phyloP scores from a whole-genome alignment of 2,888 invertebrate genomes.

The Cistogaster globosa region DNA sequence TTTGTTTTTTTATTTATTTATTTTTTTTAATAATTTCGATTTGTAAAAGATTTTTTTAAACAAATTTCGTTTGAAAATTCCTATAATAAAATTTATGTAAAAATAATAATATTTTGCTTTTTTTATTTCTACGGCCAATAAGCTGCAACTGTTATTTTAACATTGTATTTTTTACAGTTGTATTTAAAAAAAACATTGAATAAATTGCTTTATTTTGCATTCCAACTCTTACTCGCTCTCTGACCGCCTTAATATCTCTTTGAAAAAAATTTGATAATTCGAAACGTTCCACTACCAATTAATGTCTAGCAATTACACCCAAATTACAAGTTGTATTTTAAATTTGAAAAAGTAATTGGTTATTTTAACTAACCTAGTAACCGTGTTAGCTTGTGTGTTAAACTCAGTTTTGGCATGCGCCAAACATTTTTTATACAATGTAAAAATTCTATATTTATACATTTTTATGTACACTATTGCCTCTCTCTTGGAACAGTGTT shows the following conservation, averaged over 20 bases:
- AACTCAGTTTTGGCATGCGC: conserved; percentile 46
- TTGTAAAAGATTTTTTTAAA: too few relatives aligned
- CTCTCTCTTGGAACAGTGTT: too few relatives aligned
- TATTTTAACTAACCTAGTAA: neutral
- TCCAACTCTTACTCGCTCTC: neutral
- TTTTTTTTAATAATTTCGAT: too few relatives aligned
- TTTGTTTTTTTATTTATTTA: too few relatives aligned
- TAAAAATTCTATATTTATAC: conserved; percentile 3
- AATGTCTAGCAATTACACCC: too few relatives aligned
- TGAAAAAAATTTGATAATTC: neutral
- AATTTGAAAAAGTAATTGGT: neutral
- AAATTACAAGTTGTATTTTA: neutral
- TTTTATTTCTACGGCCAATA: too few relatives aligned
- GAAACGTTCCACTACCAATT: neutral
- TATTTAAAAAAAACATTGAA: neutral
- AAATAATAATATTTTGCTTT: too few relatives aligned
- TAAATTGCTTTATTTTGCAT: neutral
- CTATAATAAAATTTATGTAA: too few relatives aligned
- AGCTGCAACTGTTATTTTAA: too few relatives aligned
- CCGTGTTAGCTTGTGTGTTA: neutral
- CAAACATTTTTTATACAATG: conserved; percentile 41
- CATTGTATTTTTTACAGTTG: too few relatives aligned
- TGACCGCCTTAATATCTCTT: neutral
- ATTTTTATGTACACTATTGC: too few relatives aligned
- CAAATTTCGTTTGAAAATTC: too few relatives aligned